Evolutionary conservation across 2,888 invertebrate species (phyloP).

Genomic region (Enchytraeus crypticus): DNA sequence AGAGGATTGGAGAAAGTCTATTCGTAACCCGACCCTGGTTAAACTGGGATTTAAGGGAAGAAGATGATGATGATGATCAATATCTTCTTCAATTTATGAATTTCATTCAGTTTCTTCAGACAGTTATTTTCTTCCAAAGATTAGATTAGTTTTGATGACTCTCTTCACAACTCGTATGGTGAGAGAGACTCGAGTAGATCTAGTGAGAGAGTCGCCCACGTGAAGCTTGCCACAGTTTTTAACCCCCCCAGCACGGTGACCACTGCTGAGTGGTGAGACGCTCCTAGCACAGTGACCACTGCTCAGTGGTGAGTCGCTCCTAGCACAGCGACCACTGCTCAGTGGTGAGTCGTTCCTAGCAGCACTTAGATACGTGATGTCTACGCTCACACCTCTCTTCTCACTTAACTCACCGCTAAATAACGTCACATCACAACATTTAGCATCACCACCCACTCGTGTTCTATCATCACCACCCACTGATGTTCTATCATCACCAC

Average conservation of each 20-base stretch:
- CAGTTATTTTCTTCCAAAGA: conserved; percentile 31
- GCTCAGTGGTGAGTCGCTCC: background rate
- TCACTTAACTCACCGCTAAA: background rate
- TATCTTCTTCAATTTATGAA: too few species aligned
- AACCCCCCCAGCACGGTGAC: background rate
- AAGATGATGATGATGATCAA: too few species aligned
- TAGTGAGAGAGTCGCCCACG: conserved; percentile 55
- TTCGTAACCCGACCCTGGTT: too few species aligned
- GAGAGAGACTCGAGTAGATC: conserved; percentile 71
- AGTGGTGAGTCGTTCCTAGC: background rate
- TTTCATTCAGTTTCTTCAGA: too few species aligned
- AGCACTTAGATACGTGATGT: too few species aligned
- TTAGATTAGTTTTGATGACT: conserved; percentile 38
- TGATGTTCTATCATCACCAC: background rate
- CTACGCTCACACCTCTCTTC: too few species aligned
- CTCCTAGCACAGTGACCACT: background rate
- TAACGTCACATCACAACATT: too few species aligned
- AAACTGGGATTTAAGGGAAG: too few species aligned
- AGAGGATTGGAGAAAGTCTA: too few species aligned
- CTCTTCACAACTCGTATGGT: conserved; percentile 90
- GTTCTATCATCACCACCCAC: background rate
- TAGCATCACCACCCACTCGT: background rate
- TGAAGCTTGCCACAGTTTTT: conserved; percentile 59
- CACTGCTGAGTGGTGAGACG: background rate
- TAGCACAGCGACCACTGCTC: background rate